phyloP scores from a whole-genome alignment of 2,888 invertebrate genomes.

The Drosophila falleni region DNA sequence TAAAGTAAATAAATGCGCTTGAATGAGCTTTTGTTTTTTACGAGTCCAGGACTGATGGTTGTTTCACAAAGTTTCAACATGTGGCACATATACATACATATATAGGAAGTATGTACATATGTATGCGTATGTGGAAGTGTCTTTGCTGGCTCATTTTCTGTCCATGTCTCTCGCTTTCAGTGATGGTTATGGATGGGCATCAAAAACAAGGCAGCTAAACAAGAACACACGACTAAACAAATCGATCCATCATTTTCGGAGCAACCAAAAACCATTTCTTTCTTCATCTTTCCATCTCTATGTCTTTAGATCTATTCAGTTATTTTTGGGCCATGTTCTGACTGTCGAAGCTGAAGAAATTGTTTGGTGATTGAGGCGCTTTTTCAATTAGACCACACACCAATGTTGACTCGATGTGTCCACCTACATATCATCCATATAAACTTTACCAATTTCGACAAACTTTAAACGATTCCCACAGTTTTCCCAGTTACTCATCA shows the following conservation, averaged over 20 bases:
- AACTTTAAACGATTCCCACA: slow-evolving; percentile 11
- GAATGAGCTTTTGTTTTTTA: slow-evolving; percentile 19
- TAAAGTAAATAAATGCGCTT: slow-evolving; percentile 29
- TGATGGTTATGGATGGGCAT: slow-evolving; percentile 52
- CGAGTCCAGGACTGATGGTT: slow-evolving; percentile 29
- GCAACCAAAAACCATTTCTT: slow-evolving; percentile 3
- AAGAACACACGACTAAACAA: slow-evolving; percentile 37
- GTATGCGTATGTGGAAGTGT: slow-evolving; percentile 17
- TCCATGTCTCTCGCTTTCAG: slow-evolving; percentile 11
- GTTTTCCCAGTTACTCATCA: neutral
- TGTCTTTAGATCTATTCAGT: slow-evolving; percentile 5
- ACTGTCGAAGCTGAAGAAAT: slow-evolving; percentile 17
- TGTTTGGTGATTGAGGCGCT: slow-evolving; percentile 36
- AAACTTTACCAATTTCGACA: slow-evolving; percentile 7
- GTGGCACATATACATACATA: slow-evolving; percentile 9
- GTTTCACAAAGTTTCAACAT: slow-evolving; percentile 37
- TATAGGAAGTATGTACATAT: neutral
- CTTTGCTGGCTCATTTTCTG: slow-evolving; percentile 17
- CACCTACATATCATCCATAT: slow-evolving; percentile 5
- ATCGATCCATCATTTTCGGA: slow-evolving; percentile 55
- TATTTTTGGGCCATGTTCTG: slow-evolving; percentile 16
- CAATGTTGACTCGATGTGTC: slow-evolving; percentile 19
- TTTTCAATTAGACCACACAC: slow-evolving; percentile 45
- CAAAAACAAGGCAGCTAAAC: slow-evolving; percentile 31
- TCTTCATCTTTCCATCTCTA: slow-evolving; percentile 10